phyloP scores from a whole-genome alignment of 2,888 invertebrate species.

The Incurvaria masculella region DNA sequence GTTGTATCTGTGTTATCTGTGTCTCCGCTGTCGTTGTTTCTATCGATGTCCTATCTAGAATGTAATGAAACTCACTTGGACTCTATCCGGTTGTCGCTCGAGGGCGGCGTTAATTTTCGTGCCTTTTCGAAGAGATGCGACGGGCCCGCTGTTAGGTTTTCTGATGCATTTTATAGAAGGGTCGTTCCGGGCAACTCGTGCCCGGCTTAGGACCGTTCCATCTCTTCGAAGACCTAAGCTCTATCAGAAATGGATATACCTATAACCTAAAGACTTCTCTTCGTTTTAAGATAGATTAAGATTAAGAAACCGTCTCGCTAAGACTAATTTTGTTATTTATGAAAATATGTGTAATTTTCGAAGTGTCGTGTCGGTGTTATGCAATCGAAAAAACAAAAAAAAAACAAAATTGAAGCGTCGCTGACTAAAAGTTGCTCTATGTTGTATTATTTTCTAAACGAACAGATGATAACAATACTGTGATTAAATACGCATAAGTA shows the following conservation, averaged over 20 bases:
- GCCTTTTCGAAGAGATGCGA: not conserved
- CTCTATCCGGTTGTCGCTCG: too few species aligned
- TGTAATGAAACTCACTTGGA: too few species aligned
- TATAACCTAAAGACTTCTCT: slow-evolving; percentile 49
- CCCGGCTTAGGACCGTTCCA: slow-evolving; percentile 53
- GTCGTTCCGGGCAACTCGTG: too few species aligned
- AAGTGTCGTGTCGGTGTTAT: not conserved
- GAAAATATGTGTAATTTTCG: slow-evolving; percentile 34
- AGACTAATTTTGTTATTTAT: slow-evolving; percentile 51
- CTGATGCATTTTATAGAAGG: not conserved
- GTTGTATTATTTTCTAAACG: too few species aligned
- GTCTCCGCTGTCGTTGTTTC: too few species aligned
- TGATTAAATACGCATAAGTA: slow-evolving; percentile 13
- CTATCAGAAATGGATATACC: slow-evolving; percentile 46
- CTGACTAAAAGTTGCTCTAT: not conserved
- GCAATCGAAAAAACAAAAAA: not conserved
- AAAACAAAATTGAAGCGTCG: not conserved
- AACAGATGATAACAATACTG: not conserved
- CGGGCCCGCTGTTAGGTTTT: not conserved
- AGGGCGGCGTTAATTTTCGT: too few species aligned
- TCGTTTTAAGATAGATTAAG: slow-evolving; percentile 37
- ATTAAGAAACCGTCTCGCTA: slow-evolving; percentile 42
- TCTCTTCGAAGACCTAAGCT: slow-evolving; percentile 50
- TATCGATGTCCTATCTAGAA: too few species aligned
- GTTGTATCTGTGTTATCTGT: too few species aligned